Evolutionary conservation across 2,888 invertebrate genomes (phyloP), one percentile per base, ranked within the genome.

Genomic region (Drosophila rellima): DNA sequence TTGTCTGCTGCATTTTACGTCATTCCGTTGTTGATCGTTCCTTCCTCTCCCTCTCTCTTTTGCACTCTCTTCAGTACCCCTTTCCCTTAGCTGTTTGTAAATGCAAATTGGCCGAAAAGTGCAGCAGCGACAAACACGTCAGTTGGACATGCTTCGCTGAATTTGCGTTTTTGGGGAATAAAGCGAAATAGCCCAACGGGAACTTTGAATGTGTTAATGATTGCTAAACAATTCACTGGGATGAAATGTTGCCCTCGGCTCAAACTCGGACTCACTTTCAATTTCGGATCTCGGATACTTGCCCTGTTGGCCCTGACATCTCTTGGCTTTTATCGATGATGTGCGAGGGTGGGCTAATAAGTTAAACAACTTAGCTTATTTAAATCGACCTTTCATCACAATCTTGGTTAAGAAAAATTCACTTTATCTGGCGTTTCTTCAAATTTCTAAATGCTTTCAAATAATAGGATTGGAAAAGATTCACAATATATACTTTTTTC

Each of bases 91-190:
- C 18, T 88, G 87, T 88, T 85, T 88, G 86, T 83, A 88, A 88
- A 85, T 85, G 85, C 82, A 85, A 88, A 85, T 85, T 85, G 85
- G 87, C 88, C 85, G 72, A 85, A 88, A 88, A 88, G 85, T 85
- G 82, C 74, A 74, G 48, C 55, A 51, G 56, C 59, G 52, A 31
- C 54, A 51, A 45, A 60, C 44, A 65, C 72, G 42, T 72, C 60
- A 60, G 54, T 54, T 84, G 79, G 81, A 72, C 82, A 70, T 85
- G 83, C 88, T 74, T 67, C 70, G 76, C 8, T 76, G 74, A 74
- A 67, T 66, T 75, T 64, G 60, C 60, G 61, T 39, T 40, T 40
- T 20, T 3, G 17, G 48, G 37, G 15, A 56, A 48, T 33, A 56
- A 39, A 45, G 60, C 44, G 29, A 56, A 70, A 44, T 35, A 42